Evolutionary conservation across 2,113 vertebrate genomes (phyloP).

Genomic region (Suncus etruscus): DNA sequence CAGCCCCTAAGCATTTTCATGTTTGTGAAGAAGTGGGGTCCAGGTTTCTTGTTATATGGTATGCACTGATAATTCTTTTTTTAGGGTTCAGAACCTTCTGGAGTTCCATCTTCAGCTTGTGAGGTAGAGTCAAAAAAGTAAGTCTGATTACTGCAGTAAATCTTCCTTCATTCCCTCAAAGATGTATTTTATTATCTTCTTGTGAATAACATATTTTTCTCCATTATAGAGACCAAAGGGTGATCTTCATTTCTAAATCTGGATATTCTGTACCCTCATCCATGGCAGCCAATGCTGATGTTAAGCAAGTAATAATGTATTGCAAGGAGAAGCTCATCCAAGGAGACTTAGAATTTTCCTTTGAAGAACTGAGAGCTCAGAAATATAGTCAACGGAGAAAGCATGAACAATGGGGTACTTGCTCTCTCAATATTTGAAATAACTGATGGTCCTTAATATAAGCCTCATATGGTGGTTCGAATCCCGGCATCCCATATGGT

Average conservation of each 20-base stretch:
- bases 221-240: slow-evolving; percentile 71
- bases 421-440: slow-evolving; percentile 25
- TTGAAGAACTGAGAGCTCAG: slow-evolving; percentile 92
- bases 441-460: slow-evolving; percentile 17
- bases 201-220: slow-evolving; percentile 45
- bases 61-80: slow-evolving; percentile 39
- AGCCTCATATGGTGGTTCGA: background rate
- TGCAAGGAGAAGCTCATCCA: slow-evolving; percentile 85
- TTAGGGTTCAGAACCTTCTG: slow-evolving; percentile 75
- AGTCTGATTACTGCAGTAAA: slow-evolving; percentile 59
- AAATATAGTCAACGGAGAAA: slow-evolving; percentile 83
- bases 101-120: slow-evolving; percentile 40
- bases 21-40: background rate
- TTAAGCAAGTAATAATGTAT: slow-evolving; percentile 87
- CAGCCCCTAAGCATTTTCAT: background rate
- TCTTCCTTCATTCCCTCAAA: slow-evolving; percentile 36
- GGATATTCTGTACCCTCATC: slow-evolving; percentile 68
- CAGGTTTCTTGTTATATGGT: background rate
- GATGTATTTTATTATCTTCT: background rate
- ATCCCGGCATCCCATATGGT: no score
- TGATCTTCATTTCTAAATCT: slow-evolving; percentile 84
- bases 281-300: slow-evolving; percentile 22
- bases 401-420: slow-evolving; percentile 84
- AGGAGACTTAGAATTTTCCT: slow-evolving; percentile 89
- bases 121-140: slow-evolving; percentile 72